These are phyloP conservation scores for Leptobrachium ailaonicum DNA, from an alignment of 2,113 vertebrate genomes.

Conservation along the genomic window DNA sequence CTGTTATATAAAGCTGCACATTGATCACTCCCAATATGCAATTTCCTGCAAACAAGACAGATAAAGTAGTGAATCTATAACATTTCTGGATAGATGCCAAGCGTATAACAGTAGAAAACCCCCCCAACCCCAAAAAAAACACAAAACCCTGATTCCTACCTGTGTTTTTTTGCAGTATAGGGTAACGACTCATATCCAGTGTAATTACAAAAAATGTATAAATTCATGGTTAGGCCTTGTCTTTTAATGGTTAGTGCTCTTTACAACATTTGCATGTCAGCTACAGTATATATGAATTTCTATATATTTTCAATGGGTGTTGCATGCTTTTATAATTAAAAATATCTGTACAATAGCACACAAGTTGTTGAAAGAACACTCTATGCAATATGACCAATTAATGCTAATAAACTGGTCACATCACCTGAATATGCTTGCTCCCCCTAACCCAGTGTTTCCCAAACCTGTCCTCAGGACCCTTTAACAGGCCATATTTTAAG, in stretches of 20 bases:
- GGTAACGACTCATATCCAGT: slow-evolving; percentile 18
- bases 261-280: background rate
- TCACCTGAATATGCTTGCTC: too few species aligned
- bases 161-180: slow-evolving; percentile 29
- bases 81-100: slow-evolving; percentile 45
- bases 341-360: too few species aligned
- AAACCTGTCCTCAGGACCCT: too few species aligned
- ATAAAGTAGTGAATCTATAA: slow-evolving; percentile 50
- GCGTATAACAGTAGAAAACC: slow-evolving; percentile 25
- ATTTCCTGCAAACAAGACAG: slow-evolving; percentile 50
- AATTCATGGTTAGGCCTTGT: slow-evolving; percentile 14
- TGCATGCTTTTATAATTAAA: too few species aligned
- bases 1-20: slow-evolving; percentile 50
- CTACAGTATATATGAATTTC: too few species aligned
- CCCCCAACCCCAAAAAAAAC: too few species aligned
- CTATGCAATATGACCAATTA: too few species aligned
- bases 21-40: slow-evolving; percentile 50
- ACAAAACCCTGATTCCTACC: slow-evolving; percentile 29
- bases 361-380: too few species aligned
- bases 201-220: slow-evolving; percentile 26
- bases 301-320: too few species aligned
- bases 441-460: too few species aligned
- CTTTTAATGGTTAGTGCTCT: slow-evolving; percentile 11
- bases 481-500: too few species aligned
- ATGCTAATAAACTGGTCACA: too few species aligned